Evolutionary conservation across 2,797 vertebrate genomes (phyloP).

Genomic region (Amblyraja radiata): DNA sequence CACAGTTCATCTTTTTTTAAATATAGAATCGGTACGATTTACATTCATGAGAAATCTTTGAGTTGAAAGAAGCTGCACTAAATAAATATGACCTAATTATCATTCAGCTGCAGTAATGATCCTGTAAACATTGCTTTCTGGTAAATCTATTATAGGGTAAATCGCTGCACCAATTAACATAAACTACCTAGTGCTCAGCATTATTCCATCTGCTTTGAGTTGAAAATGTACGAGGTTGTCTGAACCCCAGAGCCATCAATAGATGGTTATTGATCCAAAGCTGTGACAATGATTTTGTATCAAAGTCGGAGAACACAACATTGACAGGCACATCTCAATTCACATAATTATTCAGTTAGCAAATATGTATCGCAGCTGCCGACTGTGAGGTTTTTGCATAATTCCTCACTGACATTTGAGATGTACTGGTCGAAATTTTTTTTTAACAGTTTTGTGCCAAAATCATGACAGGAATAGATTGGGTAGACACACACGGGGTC

Average conservation of each 20-base stretch:
- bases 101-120: constrained; percentile 6
- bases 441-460: not conserved
- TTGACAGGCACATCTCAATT: constrained; percentile 6
- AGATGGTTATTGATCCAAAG: not conserved
- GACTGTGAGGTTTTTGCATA: not conserved
- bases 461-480: too few relatives aligned
- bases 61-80: not conserved
- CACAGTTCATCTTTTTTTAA: not conserved
- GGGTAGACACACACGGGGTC: too few relatives aligned
- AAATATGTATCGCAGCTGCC: not conserved
- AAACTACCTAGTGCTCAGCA: not conserved
- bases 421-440: not conserved
- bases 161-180: constrained; percentile 15
- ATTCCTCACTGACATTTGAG: not conserved
- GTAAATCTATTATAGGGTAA: constrained; percentile 10
- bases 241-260: constrained; percentile 1
- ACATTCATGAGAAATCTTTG: not conserved
- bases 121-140: constrained; percentile 17
- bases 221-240: not conserved
- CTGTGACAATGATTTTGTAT: constrained; percentile 6
- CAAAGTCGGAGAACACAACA: not conserved
- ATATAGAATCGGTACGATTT: not conserved
- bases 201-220: constrained; percentile 14
- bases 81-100: constrained; percentile 32
- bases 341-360: constrained; percentile 32